Base-by-base conservation (phyloP, 1,140 invertebrate genomes). In the Eueides isabella region DNA sequence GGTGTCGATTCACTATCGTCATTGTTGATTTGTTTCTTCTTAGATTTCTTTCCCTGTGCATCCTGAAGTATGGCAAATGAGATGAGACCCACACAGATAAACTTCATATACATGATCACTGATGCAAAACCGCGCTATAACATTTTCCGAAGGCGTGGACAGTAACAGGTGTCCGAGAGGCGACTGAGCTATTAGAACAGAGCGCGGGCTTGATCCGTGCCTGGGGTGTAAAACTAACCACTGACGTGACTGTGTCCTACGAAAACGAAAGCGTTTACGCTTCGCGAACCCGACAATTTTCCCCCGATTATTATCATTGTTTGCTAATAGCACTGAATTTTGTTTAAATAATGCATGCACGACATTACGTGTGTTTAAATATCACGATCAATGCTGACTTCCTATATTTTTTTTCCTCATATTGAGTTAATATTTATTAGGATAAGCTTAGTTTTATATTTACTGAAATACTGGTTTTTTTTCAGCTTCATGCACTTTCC, bases 201-300 rank as follows among this genome's bases (percentile, higher is more conserved):
- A 61, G 61, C 70, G 72, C 62, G 70, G 64, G 61, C 68, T 35
- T 38, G 61, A 29, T 65, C 72, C 65, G 69, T 61, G 70, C 71
- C 74, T 73, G 74, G 82, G 82, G 85, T 80, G 76, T 66, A 70
- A 78, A 71, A 73, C 74, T 67, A 48, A 63, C 75, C 74, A 61
- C 77, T 77, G 68, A 76, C 85, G 77, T 81, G 79, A 77, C 81
- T 85, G 74, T 80, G 83, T 85, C 87, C 89, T 85, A 81, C 83
- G 89, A 92, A 91, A 92, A 87, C 83, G 89, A 92, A 92, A 92
- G 91, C 85, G 84, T 87, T 91, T 82, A 92, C 85, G 89, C 86
- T 86, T 85, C 70, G 76, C 72, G 76, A 81, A 85, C 81, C 80
- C 81, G 71, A 85, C 80, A 84, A 77, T 87, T 85, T 92, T 91